These are phyloP conservation scores for Serrognathus titanus DNA, from an alignment of 2,888 invertebrate species.

Conservation along the genomic window DNA sequence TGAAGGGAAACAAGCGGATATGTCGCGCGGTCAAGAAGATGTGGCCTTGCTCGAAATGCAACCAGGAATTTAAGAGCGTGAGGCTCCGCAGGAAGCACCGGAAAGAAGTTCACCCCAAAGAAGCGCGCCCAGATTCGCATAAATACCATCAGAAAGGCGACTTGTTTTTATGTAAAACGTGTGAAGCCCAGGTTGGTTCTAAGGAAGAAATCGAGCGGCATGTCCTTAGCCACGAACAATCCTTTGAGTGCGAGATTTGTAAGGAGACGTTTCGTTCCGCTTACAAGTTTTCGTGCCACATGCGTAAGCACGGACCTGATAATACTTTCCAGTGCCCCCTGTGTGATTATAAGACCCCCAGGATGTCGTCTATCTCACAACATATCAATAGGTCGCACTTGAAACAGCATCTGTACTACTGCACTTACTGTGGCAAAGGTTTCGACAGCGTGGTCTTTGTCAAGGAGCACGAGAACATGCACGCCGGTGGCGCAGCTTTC, in stretches of 20 bases:
- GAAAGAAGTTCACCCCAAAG: slow-evolving; percentile 16
- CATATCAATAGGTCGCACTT: slow-evolving; percentile 57
- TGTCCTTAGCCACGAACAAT: slow-evolving; percentile 28
- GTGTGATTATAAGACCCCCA: slow-evolving; percentile 33
- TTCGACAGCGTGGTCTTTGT: slow-evolving; percentile 48
- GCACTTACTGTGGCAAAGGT: slow-evolving; percentile 51
- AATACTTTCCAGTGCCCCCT: slow-evolving; percentile 35
- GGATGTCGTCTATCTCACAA: slow-evolving; percentile 44
- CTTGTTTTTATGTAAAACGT: slow-evolving; percentile 34
- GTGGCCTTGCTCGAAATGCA: slow-evolving; percentile 38
- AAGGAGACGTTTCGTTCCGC: slow-evolving; percentile 37
- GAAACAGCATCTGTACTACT: slow-evolving; percentile 50
- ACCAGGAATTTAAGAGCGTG: slow-evolving; percentile 32
- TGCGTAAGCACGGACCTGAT: slow-evolving; percentile 34
- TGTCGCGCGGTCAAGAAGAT: too few species aligned
- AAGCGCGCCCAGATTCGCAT: slow-evolving; percentile 19
- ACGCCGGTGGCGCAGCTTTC: slow-evolving; percentile 47
- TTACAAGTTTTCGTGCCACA: slow-evolving; percentile 39
- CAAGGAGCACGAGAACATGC: slow-evolving; percentile 46
- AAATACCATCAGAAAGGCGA: slow-evolving; percentile 28
- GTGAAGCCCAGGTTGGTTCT: slow-evolving; percentile 33
- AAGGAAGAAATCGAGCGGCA: slow-evolving; percentile 36
- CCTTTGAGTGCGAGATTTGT: slow-evolving; percentile 9
- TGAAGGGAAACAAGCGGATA: neutral
- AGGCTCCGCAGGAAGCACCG: slow-evolving; percentile 35